Percentiles rank a stretch among this genome's conserved stretches.
phyloP scores from a whole-genome alignment of 2,113 vertebrate genomes.

The Charina bottae region DNA sequence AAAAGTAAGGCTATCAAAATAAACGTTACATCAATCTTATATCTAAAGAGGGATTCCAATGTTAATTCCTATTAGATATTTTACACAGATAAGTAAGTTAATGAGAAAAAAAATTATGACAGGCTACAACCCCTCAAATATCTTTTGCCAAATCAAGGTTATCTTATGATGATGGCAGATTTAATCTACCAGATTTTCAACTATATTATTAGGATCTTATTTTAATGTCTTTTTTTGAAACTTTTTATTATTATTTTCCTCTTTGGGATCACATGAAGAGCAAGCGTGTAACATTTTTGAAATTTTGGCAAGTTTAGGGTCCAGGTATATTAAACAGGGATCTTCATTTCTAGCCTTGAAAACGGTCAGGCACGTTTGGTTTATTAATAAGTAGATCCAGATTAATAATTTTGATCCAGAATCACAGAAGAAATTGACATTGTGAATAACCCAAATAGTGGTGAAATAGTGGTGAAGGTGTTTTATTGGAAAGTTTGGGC shows the following conservation, averaged over 20 bases:
- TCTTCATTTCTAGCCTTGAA: background rate
- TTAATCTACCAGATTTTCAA: background rate
- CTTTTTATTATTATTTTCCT: background rate
- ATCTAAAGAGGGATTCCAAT: background rate
- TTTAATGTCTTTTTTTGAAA: background rate
- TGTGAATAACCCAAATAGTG: background rate
- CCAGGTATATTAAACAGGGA: background rate
- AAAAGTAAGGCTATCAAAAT: background rate
- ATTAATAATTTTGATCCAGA: background rate
- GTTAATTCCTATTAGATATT: background rate
- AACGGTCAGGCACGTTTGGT: background rate
- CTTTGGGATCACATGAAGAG: background rate
- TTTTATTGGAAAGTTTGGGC: background rate
- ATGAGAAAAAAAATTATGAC: background rate
- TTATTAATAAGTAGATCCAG: background rate
- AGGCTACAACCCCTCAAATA: background rate
- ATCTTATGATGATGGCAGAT: background rate
- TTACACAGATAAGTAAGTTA: background rate
- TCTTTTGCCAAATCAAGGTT: background rate
- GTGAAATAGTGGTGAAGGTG: background rate
- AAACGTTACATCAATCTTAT: background rate
- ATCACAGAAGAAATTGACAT: background rate
- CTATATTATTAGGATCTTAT: background rate
- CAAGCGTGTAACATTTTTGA: background rate
- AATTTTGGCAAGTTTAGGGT: background rate